Evolutionary conservation across 2,888 invertebrate species (phyloP), one percentile per base, ranked within the genome.

Genomic region (Rhagonycha lutea): DNA sequence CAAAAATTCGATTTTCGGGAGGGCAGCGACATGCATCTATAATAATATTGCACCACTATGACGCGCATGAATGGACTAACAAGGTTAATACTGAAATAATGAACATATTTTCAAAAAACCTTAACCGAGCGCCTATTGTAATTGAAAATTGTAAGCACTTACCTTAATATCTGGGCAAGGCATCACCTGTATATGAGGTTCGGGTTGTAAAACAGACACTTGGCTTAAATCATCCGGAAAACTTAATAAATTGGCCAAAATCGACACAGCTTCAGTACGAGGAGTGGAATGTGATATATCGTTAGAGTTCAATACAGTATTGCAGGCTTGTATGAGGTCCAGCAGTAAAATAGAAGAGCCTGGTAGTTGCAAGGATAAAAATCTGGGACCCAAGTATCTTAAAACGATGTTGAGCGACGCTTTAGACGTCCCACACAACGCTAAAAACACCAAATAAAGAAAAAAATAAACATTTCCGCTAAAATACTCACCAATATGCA

Each of bases 251-350:
- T 96, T 94, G 0, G 97, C 97, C 32, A 98, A 89, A 78, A 98
- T 93, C 0, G 96, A 94, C 24, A 97, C 93, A 0, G 98, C 98
- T 84, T 98, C 98, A 10, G 95, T 94, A 76, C 98, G 91, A 0
- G 98, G 98, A 77, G 88, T 32, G 80, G 89, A 87, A 61, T 90
- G 89, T 65, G 92, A 91, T 76, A 94, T 91, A 85, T 97, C 97
- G 12, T 93, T 91, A 14, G 94, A 94, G 82, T 95, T 95, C 76
- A 98, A 90, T 78, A 98, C 93, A 18, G 95, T 93, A 76, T 96
- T 95, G 80, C 96, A 95, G 9, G 97, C 97, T 84, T 96, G 95
- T 47, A 98, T 94, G 83, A 98, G 94, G 89, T 98, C 98, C 72
- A 97, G 89, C 69, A 97, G 89, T 1, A 98, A 89, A 72, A 98